Conservation (phyloP, 2,888 invertebrate species). For the Xestoiulus laeticollis region DNA sequence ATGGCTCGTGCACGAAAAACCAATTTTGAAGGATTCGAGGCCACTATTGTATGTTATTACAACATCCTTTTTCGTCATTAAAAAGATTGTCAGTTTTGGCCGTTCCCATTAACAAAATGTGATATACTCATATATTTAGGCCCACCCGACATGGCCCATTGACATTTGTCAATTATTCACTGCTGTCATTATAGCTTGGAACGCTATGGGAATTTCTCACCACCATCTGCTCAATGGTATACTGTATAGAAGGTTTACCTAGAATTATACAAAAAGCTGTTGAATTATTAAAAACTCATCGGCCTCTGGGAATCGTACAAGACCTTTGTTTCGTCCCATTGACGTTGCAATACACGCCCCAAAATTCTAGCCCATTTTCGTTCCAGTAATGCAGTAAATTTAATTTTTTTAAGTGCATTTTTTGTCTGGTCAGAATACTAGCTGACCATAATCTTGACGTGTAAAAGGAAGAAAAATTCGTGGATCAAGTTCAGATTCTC, state of each 20-base stretch:
- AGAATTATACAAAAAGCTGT: background rate
- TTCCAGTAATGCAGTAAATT: background rate
- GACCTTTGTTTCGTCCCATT: background rate
- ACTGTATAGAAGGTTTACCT: background rate
- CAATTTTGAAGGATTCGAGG: conserved; percentile 34
- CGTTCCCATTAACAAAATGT: conserved; percentile 8
- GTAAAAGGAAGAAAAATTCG: no score
- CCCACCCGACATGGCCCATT: background rate
- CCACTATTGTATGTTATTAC: background rate
- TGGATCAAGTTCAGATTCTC: no score
- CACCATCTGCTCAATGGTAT: background rate
- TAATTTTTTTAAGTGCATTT: background rate
- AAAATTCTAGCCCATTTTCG: background rate
- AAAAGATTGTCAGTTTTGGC: background rate
- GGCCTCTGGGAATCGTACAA: background rate
- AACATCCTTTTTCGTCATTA: background rate
- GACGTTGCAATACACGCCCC: background rate
- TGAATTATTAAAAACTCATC: background rate
- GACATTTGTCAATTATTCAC: conserved; percentile 19
- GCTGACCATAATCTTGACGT: background rate
- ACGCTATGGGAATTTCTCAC: background rate
- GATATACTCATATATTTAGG: background rate
- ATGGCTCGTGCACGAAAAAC: background rate
- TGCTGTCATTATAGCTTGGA: background rate
- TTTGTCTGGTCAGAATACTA: background rate